Evolutionary conservation across 2,888 invertebrate genomes (phyloP), one percentile per base, ranked within the genome.

Genomic region (Panzeria rudis): DNA sequence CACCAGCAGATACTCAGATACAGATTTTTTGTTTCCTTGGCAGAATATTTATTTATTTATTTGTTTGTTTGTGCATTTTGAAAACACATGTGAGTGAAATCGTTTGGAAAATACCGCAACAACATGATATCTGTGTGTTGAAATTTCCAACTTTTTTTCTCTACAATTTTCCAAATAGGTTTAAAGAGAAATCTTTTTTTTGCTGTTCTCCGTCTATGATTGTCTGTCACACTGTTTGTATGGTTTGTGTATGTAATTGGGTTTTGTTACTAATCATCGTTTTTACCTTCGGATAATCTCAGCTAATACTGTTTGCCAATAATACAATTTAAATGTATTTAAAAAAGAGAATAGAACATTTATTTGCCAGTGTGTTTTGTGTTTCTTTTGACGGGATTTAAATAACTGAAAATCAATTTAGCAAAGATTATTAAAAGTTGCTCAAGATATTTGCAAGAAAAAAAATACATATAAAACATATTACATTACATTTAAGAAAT

Each of bases 251-350:
- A 44, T 78, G 90, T 91, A 91, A 91, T 91, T 91, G 91, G 91
- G 91, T 91, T 90, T 91, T 85, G 85, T 89, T 89, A 88, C 87
- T 89, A 89, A 89, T 90, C 90, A 91, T 90, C 89, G 89, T 88
- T 89, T 89, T 89, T 90, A 90, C 91, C 91, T 89, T 88, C 90
- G 89, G 90, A 86, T 91, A 88, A 91, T 90, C 91, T 88, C 87
- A 88, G 89, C 89, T 91, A 91, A 91, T 91, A 71, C 91, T 90
- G 90, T 91, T 91, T 90, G 89, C 87, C 64, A 87, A 90, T 90
- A 89, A 89, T 89, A 86, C 87, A 84, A 88, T 88, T 90, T 90
- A 88, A 88, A 81, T 86, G 82, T 73, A 68, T 82, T 82, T 84
- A 78, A 71, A 61, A 64, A 35, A 59, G 4, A 47, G 25, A 17